These are phyloP conservation scores for Epinotia demarniana DNA, from an alignment of 2,888 invertebrate species.

Conservation along the genomic window DNA sequence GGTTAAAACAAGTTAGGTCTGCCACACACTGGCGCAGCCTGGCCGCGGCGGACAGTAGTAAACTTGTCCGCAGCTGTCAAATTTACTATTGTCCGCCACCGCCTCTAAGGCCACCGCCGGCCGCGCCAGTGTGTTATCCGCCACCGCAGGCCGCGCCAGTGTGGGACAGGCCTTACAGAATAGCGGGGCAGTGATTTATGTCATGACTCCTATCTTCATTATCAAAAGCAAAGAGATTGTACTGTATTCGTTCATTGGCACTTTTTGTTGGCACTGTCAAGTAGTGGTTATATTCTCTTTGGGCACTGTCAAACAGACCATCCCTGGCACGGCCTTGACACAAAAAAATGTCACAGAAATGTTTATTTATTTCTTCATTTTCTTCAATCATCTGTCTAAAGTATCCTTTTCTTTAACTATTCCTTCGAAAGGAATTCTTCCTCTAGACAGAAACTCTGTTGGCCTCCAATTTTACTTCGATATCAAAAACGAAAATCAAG, in stretches of 20 bases:
- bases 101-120: too few relatives aligned
- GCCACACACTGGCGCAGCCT: too few relatives aligned
- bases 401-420: constrained; percentile 19
- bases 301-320: not conserved
- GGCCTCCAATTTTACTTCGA: constrained; percentile 36
- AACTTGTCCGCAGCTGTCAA: too few relatives aligned
- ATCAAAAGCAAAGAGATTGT: not conserved
- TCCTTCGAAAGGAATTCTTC: constrained; percentile 27
- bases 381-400: constrained; percentile 15
- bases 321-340: not conserved
- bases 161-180: too few relatives aligned
- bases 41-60: too few relatives aligned
- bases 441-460: constrained; percentile 24
- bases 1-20: too few relatives aligned
- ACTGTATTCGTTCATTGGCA: not conserved
- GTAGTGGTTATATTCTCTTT: too few relatives aligned
- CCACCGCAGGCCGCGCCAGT: too few relatives aligned
- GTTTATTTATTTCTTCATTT: constrained; percentile 32
- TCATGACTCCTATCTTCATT: not conserved
- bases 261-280: too few relatives aligned
- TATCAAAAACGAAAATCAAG: constrained; percentile 23
- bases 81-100: too few relatives aligned
- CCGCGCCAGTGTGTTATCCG: too few relatives aligned
- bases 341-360: constrained; percentile 25
- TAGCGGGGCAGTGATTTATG: too few relatives aligned